Evolutionary conservation across 1,140 invertebrate species (phyloP), one percentile per base, ranked within the genome.

Genomic region (Drosophila aff.): DNA sequence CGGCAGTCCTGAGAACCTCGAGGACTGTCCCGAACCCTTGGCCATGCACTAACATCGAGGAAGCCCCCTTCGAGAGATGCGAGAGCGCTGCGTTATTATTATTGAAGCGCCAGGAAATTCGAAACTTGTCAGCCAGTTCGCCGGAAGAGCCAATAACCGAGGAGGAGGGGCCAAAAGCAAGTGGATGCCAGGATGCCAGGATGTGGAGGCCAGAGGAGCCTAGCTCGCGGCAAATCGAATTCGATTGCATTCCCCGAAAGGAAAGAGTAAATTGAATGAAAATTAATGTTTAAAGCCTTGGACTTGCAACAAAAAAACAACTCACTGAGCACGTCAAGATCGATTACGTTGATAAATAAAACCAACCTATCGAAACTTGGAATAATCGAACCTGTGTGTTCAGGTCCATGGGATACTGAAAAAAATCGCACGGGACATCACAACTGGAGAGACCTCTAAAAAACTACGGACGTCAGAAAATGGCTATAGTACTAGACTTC

Each of bases 121-220:
- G 84, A 90, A 84, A 90, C 81, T 84, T 89, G 81, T 84, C 79
- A 81, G 84, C 74, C 77, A 83, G 65, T 66, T 55, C 46, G 46
- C 41, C 41, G 58, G 75, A 64, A 58, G 44, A 28, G 47, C 63
- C 63, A 65, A 69, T 69, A 40, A 69, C 26, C 40, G 36, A 59
- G 16, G 31, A 59, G 16, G 31, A 13, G n/a, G 28, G 49, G 49
- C 28, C 5, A 11, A 3, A 3, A 0, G 33, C 16, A 68, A 8
- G 11, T 23, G 13, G 9, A 5, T 7, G 26, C 5, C 13, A 36
- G 18, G 2, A 5, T 15, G 15, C 18, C 9, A 28, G 41, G 26
- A 21, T 18, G 18, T 38, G 50, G 50, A 33, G 18, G 18, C 18
- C 21, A 10, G 11, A 47, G 36, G 46, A 67, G n/a, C 33, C 40